Conservation (phyloP, 2,113 vertebrate species). For the Gopherus flavomarginatus region DNA sequence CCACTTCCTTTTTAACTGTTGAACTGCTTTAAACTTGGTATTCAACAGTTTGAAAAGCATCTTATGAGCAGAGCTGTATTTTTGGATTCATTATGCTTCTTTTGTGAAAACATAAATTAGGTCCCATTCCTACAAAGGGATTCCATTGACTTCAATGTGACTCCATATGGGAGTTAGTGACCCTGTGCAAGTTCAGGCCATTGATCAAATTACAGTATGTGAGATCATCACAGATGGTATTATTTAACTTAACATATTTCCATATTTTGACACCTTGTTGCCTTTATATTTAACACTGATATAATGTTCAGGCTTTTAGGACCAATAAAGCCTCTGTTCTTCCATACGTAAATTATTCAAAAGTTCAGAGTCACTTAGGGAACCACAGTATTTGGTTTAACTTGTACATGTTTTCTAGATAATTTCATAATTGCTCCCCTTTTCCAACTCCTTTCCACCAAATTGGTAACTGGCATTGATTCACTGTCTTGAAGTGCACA, state of each 20-base stretch:
- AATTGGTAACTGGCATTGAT: neutral
- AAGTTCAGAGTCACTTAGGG: neutral
- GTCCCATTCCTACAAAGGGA: neutral
- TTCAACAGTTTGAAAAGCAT: neutral
- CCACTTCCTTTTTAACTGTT: neutral
- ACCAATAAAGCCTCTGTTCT: neutral
- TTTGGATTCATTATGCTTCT: neutral
- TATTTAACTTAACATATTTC: neutral
- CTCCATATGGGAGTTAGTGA: neutral
- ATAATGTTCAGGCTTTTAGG: neutral
- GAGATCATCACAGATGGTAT: neutral
- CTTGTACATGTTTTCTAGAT: neutral
- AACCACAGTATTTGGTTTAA: neutral
- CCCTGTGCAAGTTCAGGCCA: neutral
- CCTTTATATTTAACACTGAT: neutral
- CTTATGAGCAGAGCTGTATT: neutral
- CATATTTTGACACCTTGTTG: neutral
- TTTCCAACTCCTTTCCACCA: neutral
- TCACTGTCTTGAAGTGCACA: neutral
- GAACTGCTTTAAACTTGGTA: neutral
- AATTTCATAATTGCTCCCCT: conserved; percentile 5
- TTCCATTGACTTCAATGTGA: neutral
- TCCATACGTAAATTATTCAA: neutral
- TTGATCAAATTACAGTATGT: neutral
- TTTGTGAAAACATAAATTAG: neutral